Base-by-base conservation (phyloP, 2,888 invertebrate genomes). In the Timema cristinae region DNA sequence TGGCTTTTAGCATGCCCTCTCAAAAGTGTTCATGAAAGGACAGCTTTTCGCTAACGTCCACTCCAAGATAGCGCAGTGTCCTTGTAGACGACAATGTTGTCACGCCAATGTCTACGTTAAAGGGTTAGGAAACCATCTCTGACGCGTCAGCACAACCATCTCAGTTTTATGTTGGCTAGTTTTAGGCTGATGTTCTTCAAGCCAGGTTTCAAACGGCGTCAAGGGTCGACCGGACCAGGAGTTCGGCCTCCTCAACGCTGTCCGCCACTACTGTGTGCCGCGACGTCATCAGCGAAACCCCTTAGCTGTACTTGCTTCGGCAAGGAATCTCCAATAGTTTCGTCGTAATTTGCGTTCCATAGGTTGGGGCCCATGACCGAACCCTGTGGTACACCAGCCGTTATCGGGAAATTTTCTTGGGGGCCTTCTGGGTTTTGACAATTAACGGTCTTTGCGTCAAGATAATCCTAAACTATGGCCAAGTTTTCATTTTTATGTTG, bases 211-310 rank as follows among this genome's bases (percentile, higher is more conserved):
- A 4, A n/a, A 54, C 54, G 54, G 54, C 54, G 11, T 54, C 54
- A 54, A 54, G 1, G 54, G 54, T 54, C 54, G 54, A 54, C 54
- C 4, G n/a, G 54, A 54, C 54, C 54, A 54, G 4, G 11, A 54
- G 54, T 54, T 54, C 11, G 54, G 54, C 54, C 54, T 54, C 54
- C 54, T 54, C 54, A 54, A 54, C 54, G n/a, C 54, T 54, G 54
- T 54, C 54, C 54, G 54, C 54, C 54, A 54, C 32, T 2, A 32
- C 32, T 32, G 32, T 32, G 32, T n/a, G 32, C 32, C 32, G 32
- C 32, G 32, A 32, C 4, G 54, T 54, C n/a, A n/a, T 54, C 54
- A 54, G 54, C 54, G n/a, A 54, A 54, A 54, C 54, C 54, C 54
- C 2, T 32, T 32, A 32, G 32, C 2, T 32, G 32, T 32, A 32